These are phyloP conservation scores for Mugil cephalus DNA, from an alignment of 2,113 vertebrate genomes.

Conservation along the genomic window DNA sequence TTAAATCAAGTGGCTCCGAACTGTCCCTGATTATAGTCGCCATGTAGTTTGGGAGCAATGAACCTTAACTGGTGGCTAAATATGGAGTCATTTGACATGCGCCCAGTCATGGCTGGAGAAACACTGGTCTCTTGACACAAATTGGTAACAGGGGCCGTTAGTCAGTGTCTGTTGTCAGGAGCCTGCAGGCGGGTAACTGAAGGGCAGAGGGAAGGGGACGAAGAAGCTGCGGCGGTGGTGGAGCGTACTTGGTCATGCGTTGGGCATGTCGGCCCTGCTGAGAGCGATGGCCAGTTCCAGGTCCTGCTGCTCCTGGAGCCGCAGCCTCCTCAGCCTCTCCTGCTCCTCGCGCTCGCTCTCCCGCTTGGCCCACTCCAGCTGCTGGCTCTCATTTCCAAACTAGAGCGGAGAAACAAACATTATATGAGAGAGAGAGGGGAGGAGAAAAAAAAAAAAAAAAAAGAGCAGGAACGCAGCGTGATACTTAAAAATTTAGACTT, in stretches of 20 bases:
- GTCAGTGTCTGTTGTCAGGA: slow-evolving; percentile 41
- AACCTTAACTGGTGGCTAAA: slow-evolving; percentile 65
- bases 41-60: slow-evolving; percentile 66
- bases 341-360: slow-evolving; percentile 94
- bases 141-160: slow-evolving; percentile 49
- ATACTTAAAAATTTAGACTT: neutral
- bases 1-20: slow-evolving; percentile 57
- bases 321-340: slow-evolving; percentile 88
- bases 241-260: slow-evolving; percentile 77
- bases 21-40: slow-evolving; percentile 70
- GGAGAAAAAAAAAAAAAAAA: slow-evolving; percentile 12
- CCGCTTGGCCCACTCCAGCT: slow-evolving; percentile 95
- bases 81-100: slow-evolving; percentile 52
- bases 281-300: slow-evolving; percentile 95
- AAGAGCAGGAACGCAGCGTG: neutral
- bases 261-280: slow-evolving; percentile 92
- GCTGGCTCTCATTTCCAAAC: slow-evolving; percentile 96
- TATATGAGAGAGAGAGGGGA: slow-evolving; percentile 19
- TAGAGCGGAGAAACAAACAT: slow-evolving; percentile 57
- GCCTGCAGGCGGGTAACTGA: slow-evolving; percentile 7
- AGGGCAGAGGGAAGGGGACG: slow-evolving; percentile 6
- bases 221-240: slow-evolving; percentile 15
- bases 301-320: slow-evolving; percentile 93
- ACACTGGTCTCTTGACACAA: slow-evolving; percentile 50
- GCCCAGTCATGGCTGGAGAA: slow-evolving; percentile 55